Evolutionary conservation across 1,140 invertebrate genomes (phyloP).

Genomic region (Xylocopa sonorina): DNA sequence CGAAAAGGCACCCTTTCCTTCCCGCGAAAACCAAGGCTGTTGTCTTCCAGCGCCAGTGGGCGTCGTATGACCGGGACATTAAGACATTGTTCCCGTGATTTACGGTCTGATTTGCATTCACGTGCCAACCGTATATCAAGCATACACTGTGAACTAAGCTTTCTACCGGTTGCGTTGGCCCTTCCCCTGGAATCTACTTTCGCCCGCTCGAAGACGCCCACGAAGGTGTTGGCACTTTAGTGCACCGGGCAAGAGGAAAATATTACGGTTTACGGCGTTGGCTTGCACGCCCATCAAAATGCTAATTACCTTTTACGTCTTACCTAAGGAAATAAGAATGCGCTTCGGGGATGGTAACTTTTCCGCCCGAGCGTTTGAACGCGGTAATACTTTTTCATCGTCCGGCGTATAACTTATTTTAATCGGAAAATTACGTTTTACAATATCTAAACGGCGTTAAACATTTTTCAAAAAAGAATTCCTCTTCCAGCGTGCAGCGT

Average conservation of each 20-base stretch:
- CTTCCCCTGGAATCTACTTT: conserved; percentile 37
- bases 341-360: background rate
- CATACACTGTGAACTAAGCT: conserved; percentile 80
- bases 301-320: background rate
- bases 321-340: background rate
- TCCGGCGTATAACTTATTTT: too few species aligned
- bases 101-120: conserved; percentile 82
- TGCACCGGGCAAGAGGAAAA: background rate
- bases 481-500: too few species aligned
- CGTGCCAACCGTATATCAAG: conserved; percentile 81
- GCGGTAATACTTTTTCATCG: too few species aligned
- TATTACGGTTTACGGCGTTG: background rate
- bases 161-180: conserved; percentile 62
- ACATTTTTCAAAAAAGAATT: too few species aligned
- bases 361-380: too few species aligned
- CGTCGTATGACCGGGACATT: conserved; percentile 82
- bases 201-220: conserved; percentile 18
- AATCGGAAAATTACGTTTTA: too few species aligned
- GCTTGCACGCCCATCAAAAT: background rate
- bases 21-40: conserved; percentile 65
- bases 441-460: too few species aligned
- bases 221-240: conserved; percentile 39
- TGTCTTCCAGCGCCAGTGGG: conserved; percentile 75
- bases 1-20: conserved; percentile 72
- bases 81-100: conserved; percentile 83